Conservation (phyloP, 2,888 invertebrate species). For the Mesorhabditis sp. region DNA sequence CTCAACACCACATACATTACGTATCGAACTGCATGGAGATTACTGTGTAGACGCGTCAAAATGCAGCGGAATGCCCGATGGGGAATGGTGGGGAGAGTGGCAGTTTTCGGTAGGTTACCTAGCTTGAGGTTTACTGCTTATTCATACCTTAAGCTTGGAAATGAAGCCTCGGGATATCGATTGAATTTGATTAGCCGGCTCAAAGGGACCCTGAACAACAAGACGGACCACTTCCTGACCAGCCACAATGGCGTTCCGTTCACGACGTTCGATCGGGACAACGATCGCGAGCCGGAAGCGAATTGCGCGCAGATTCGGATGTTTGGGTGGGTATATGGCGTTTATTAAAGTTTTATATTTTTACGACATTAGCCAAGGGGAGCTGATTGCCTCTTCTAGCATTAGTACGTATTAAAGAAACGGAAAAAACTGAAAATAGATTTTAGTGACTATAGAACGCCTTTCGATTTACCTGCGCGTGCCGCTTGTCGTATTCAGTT, state of each 20-base stretch:
- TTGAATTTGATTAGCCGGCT: neutral
- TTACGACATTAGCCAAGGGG: too few relatives aligned
- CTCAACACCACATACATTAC: slow-evolving; percentile 9
- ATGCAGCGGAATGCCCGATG: slow-evolving; percentile 22
- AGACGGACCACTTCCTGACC: slow-evolving; percentile 19
- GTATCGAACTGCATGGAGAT: slow-evolving; percentile 37
- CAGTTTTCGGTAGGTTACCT: slow-evolving; percentile 12
- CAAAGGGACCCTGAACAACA: neutral
- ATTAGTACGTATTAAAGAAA: too few relatives aligned
- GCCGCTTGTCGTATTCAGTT: too few relatives aligned
- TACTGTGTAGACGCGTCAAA: slow-evolving; percentile 18
- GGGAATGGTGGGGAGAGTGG: slow-evolving; percentile 26
- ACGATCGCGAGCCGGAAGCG: slow-evolving; percentile 19
- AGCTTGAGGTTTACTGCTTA: too few relatives aligned
- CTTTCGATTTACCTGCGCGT: too few relatives aligned
- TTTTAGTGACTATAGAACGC: too few relatives aligned
- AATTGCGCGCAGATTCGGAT: slow-evolving; percentile 41
- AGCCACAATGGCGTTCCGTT: slow-evolving; percentile 30
- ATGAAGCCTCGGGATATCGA: neutral
- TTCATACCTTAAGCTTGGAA: slow-evolving; percentile 10
- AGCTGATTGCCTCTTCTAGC: too few relatives aligned
- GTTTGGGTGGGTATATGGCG: slow-evolving; percentile 30
- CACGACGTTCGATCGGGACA: slow-evolving; percentile 40
- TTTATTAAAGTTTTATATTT: neutral
- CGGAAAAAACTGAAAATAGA: too few relatives aligned